Evolutionary conservation across 2,113 vertebrate species (phyloP), one percentile per base, ranked within the genome.

Genomic region (Dolichallabes microphthalmus): DNA sequence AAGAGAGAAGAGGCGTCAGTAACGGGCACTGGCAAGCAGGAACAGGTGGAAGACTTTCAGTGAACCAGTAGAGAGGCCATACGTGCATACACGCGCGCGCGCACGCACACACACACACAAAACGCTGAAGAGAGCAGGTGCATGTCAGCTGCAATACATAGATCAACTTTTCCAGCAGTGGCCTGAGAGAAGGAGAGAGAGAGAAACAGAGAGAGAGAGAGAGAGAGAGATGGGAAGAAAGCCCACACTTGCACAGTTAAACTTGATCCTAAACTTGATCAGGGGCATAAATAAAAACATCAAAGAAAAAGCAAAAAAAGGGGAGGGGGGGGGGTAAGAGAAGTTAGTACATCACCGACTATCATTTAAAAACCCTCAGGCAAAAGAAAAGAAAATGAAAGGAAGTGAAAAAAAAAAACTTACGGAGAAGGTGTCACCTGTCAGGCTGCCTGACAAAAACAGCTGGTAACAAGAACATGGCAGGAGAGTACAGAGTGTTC

Each of bases 401-500:
- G 11, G 30, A 64, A 80, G 12, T 20, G 7, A 83, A 88, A 86
- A 84, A 61, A 75, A 79, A 86, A 82, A 35, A 71, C 86, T 84
- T 86, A 87, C 90, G 92, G 93, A 93, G 94, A 94, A 94, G 90
- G 90, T 92, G 93, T 95, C 93, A 94, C 93, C 93, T 95, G 94
- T 94, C 92, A 91, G 86, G 92, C 91, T 94, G 82, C 87, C 79
- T 50, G 87, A 91, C 87, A 85, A 50, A 81, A 94, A 94, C 94
- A 94, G 93, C 93, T 94, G 94, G 92, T 94, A 93, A 92, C 91
- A 93, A 93, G 92, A 93, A 92, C 90, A 90, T 87, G 92, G 92
- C 83, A 82, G 50, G 79, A 91, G 91, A 92, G 94, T 94, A 94
- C 93, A 94, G 93, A 91, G 92, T 91, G 91, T 94, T 93, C 92